A percentile compares a stretch with the other conserved stretches of the same genome.
Conservation (phyloP, 2,113 vertebrate genomes). For the Egretta garzetta region DNA sequence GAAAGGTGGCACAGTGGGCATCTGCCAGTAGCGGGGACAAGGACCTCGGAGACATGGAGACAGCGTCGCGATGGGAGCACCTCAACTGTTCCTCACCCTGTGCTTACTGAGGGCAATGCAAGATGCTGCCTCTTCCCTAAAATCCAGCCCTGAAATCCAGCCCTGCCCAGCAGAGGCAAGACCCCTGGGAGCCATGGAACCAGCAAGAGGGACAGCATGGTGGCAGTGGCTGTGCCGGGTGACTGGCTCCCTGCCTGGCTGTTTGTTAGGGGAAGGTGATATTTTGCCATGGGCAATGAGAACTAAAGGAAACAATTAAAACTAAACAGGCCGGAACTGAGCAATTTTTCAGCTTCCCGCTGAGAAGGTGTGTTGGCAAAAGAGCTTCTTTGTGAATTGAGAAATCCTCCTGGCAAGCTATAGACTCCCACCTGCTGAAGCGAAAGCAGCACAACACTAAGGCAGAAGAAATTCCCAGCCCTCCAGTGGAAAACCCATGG, state of each 20-base stretch:
- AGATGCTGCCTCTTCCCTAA: not conserved
- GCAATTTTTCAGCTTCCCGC: not conserved
- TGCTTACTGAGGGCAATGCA: not conserved
- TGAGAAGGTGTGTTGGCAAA: not conserved
- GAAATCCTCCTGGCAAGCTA: not conserved
- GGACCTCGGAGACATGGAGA: not conserved
- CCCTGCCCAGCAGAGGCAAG: not conserved
- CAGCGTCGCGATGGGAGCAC: not conserved
- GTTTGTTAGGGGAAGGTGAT: not conserved
- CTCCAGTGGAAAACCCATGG: not conserved
- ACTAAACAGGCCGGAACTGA: constrained; percentile 14
- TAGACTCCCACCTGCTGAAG: not conserved
- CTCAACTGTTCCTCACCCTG: fast-evolving
- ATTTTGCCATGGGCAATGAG: not conserved
- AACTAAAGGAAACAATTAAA: constrained; percentile 49
- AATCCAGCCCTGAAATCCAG: not conserved
- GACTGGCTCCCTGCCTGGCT: not conserved
- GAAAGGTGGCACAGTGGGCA: fast-evolving
- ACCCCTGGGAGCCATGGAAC: fast-evolving
- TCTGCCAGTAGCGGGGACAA: not conserved
- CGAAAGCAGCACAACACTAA: not conserved
- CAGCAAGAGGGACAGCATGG: not conserved
- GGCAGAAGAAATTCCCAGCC: not conserved
- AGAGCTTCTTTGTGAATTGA: not conserved
- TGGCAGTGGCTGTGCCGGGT: not conserved